Conservation (phyloP, 2,113 vertebrate species). For the Recurvirostra avosetta region DNA sequence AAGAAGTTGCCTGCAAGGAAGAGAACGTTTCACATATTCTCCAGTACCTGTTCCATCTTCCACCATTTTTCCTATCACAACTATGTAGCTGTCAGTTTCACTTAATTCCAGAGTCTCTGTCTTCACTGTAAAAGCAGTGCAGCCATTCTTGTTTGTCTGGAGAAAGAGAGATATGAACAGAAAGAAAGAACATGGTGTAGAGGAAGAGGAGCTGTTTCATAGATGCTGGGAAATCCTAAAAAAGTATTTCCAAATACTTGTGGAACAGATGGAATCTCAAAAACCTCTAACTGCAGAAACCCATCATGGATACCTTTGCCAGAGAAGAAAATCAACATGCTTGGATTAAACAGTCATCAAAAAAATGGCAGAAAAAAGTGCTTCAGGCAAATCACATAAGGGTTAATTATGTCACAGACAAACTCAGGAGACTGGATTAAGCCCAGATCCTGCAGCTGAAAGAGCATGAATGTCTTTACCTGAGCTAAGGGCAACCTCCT, state of each 20-base stretch:
- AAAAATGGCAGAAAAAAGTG: background rate
- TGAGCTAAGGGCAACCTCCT: background rate
- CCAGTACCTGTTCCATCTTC: slow-evolving; percentile 67
- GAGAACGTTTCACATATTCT: background rate
- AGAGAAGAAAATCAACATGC: background rate
- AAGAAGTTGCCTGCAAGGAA: background rate
- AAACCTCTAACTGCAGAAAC: background rate
- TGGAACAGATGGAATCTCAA: background rate
- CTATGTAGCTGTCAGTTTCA: accelerated
- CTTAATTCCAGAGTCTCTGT: slow-evolving; percentile 20
- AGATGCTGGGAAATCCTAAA: background rate
- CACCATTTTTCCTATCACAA: background rate
- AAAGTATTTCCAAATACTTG: background rate
- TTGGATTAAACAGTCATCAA: background rate
- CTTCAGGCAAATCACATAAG: background rate
- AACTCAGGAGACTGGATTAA: background rate
- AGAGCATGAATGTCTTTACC: background rate
- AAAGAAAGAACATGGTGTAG: background rate
- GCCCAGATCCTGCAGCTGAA: background rate
- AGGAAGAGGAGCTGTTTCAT: background rate
- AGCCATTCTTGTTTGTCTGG: slow-evolving; percentile 61
- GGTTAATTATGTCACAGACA: background rate
- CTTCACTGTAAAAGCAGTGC: slow-evolving; percentile 17
- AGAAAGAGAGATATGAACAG: background rate
- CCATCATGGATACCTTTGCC: background rate